These are phyloP conservation scores for Blera fallax DNA, from an alignment of 2,888 invertebrate species.

Conservation along the genomic window DNA sequence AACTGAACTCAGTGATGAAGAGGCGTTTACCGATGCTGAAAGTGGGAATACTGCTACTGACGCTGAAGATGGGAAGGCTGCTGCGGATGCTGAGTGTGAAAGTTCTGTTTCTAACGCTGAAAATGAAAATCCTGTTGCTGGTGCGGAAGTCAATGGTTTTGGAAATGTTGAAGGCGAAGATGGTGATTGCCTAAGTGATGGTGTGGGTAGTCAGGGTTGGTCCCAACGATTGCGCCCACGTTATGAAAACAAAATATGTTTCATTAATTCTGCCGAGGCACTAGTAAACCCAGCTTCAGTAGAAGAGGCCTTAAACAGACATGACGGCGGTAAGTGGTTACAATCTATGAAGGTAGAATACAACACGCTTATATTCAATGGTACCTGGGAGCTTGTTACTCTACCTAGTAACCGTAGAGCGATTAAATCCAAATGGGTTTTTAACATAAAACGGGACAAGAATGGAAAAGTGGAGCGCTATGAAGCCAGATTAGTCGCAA, in stretches of 20 bases:
- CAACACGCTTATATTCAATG: background rate
- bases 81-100: background rate
- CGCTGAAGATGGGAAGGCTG: too few relatives aligned
- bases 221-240: background rate
- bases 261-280: too few relatives aligned
- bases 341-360: background rate
- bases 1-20: background rate
- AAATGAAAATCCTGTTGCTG: too few relatives aligned
- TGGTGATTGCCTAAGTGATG: background rate
- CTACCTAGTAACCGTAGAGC: constrained; percentile 2
- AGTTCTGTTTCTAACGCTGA: too few relatives aligned
- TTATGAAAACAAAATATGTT: too few relatives aligned
- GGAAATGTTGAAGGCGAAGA: background rate
- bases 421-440: constrained; percentile 49
- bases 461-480: constrained; percentile 26
- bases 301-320: too few relatives aligned
- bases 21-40: background rate
- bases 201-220: background rate
- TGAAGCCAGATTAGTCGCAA: constrained; percentile 40
- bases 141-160: background rate
- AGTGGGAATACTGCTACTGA: too few relatives aligned
- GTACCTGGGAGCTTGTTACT: too few relatives aligned
- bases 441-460: constrained; percentile 35
- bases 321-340: background rate
- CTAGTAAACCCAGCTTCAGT: too few relatives aligned